Base-by-base conservation (phyloP, 2,113 vertebrate species). In the Pomatostomus ruficeps region DNA sequence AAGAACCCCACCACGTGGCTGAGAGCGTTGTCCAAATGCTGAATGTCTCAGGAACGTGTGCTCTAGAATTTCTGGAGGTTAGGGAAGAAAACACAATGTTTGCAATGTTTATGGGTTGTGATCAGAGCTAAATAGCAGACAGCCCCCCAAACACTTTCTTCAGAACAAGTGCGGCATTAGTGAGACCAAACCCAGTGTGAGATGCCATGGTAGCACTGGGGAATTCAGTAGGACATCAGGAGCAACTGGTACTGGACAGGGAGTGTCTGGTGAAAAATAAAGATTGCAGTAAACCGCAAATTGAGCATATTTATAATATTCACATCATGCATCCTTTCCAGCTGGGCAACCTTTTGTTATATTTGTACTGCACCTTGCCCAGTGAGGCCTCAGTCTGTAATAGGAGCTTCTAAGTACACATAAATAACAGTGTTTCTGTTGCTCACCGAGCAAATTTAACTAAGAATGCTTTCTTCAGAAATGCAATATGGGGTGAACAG, bases 401-500 rank as follows among this genome's bases (percentile, higher is more conserved):
- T 6, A 83, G 85, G 35, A 83, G 31, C 63, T 93, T 70, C 72
- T 58, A 58, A 72, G 26, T 31, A 62, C 58, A 21, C 48, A 43
- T 89, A 92, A 92, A 94, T 90, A 95, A 83, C 33, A 66, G 63
- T n/a, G 29, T 92, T 93, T 85, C 54, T 94, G 72, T 92, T 94
- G 35, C 88, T 96, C 6, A 6, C 88, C 88, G 91, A 86, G 83
- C 59, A 90, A 93, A 95, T 93, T 88, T 91, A 94, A 90, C 90
- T 88, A 94, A 76, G 88, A 95, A 63, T 59, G 75, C 40, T 81
- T 95, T 89, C 93, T 89, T 96, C 89, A 92, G 91, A 75, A 95
- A 91, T 71, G 83, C 68, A 84, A 75, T 96, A 91, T 84, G 87
- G 86, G 85, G 92, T 67, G 91, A 95, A 85, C 51, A 96, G 91